Evolutionary conservation across 2,797 vertebrate genomes (phyloP), one percentile per base, ranked within the genome.

Genomic region (Oreochromis mossambicus): DNA sequence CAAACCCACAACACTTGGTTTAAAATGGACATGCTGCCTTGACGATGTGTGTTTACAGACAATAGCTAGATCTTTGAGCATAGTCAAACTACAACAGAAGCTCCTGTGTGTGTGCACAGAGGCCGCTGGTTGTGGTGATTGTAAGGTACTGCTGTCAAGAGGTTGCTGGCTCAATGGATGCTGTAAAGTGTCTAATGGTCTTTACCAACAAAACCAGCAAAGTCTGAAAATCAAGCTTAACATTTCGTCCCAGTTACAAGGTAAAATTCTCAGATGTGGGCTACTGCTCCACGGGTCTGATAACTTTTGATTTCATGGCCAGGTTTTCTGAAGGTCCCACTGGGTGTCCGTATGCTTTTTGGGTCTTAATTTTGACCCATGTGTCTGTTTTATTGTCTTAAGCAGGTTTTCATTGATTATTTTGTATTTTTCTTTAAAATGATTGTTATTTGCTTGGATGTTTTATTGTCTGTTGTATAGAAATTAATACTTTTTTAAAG

Each of bases 1-100:
- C 24, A 73, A 48, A 46, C 1, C 24, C 9, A 17, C 29, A 46
- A 46, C 21, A 50, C 43, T 73, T 0, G 0, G 4, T 41, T 38
- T 41, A 41, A 0, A 38, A 66, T 38, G 4, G 0, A 66, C 10
- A 2, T 29, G 6, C 24, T 48, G 24, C 10, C 24, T 29, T 17
- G 15, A 48, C 4, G 6, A 19, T 50, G 43, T 48, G 14, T 4
- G 13, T 48, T 48, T 17, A 6, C 41, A 48, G 15, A 46, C 24
- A 46, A 46, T 48, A 48, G 15, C 24, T 29, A 48, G 68, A 48
- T 29, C 9, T 29, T 73, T 48, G 68, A 26, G 0, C 2, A 3
- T 19, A 73, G 41, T 73, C 24, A 29, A 29, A 48, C 41, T 4
- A 29, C 41, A 73, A 29, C 68, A 19, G 68, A 73, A 26, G 13